Evolutionary conservation across 2,113 vertebrate genomes (phyloP), one percentile per base, ranked within the genome.

Genomic region (Corythaixoides concolor): DNA sequence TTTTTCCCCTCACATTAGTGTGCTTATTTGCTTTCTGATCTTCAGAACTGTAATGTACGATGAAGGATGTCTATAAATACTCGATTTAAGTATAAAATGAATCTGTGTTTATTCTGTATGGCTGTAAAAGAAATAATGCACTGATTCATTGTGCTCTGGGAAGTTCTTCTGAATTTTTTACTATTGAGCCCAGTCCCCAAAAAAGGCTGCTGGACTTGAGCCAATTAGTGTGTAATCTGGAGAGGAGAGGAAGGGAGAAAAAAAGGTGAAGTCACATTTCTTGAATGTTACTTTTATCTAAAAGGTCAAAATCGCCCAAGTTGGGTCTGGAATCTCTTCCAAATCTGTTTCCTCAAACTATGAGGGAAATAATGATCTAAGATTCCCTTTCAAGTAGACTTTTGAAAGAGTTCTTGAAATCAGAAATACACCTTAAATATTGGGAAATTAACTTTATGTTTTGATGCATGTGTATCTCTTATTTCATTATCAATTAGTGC

Each of bases 11-110:
- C 66, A 75, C 69, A 68, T 93, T 90, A 68, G 56, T 19, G 5
- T 87, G 83, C 39, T 89, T 89, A 66, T 95, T 95, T 97, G 92
- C 68, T 96, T 96, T 93, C 76, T 84, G 69, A 86, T 92, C 47
- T 92, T 89, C n/a, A 89, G 76, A 69, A 58, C 26, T 33, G 52
- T 84, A 85, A 81, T 64, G 26, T 86, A 75, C 0, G 11, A 74
- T 90, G 80, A 92, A 90, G 60, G 73, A 86, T 60, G 39, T 63
- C 60, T 81, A 12, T 88, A 84, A 96, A 92, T 94, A 62, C 50
- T 70, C 35, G 77, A 89, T 37, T 45, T 28, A 59, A 89, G n/a
- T 69, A 60, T 77, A 59, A 92, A 95, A 85, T 68, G 43, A 91
- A 72, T 78, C 0, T 0, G 72, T 35, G 15, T 72, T 88, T 87